A percentile compares a stretch with the other conserved stretches of the same genome.
phyloP scores from a whole-genome alignment of 2,888 invertebrate species.

The Thera obeliscata region DNA sequence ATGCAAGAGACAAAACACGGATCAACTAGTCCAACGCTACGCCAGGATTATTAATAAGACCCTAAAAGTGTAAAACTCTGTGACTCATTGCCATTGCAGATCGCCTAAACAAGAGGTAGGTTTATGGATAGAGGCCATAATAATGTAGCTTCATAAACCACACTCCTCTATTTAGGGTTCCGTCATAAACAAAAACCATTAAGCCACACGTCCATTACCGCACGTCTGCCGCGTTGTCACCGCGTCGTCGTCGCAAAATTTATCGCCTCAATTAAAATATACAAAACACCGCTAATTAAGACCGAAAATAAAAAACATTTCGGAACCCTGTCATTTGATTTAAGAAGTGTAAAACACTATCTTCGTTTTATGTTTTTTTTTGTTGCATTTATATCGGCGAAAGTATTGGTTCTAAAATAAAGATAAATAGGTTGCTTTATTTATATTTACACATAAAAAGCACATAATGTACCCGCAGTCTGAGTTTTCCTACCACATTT shows the following conservation, averaged over 20 bases:
- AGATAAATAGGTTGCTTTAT: no score
- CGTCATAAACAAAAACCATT: constrained; percentile 31
- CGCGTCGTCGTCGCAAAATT: constrained; percentile 38
- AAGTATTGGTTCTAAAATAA: no score
- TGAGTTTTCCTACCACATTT: no score
- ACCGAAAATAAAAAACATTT: constrained; percentile 31
- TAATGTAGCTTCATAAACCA: constrained; percentile 1
- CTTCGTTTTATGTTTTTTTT: neutral
- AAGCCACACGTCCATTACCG: constrained; percentile 35
- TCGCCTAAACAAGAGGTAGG: no score
- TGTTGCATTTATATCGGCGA: neutral
- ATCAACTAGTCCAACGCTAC: no score
- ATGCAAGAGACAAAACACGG: no score
- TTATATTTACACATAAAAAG: no score
- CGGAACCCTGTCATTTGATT: constrained; percentile 26
- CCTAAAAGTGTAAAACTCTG: no score
- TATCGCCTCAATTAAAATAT: constrained; percentile 41
- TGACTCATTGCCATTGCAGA: no score
- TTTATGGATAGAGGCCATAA: no score
- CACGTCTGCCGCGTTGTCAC: constrained; percentile 29
- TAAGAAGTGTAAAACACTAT: constrained; percentile 1
- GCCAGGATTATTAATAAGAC: no score
- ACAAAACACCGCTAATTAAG: constrained; percentile 42
- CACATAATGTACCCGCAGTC: no score
- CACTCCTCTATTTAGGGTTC: constrained; percentile 15